Evolutionary conservation across 2,888 invertebrate species (phyloP).

Genomic region (Helleia helle): DNA sequence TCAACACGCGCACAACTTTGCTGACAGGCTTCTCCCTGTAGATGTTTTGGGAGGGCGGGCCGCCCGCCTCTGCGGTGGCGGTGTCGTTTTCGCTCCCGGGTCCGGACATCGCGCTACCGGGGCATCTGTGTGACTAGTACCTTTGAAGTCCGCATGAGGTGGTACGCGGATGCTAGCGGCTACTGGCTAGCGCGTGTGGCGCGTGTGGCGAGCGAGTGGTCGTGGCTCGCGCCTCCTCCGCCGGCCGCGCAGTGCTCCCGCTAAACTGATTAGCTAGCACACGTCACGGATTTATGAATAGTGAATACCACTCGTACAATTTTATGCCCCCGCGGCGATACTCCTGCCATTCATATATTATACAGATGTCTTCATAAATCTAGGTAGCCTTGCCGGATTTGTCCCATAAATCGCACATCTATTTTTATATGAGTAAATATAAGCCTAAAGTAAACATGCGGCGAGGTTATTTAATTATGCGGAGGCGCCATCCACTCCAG

Average conservation of each 20-base stretch:
- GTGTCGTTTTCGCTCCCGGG: slow-evolving; percentile 45
- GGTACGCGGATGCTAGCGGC: no score
- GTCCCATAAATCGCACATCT: background rate
- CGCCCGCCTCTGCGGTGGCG: slow-evolving; percentile 44
- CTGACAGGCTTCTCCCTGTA: slow-evolving; percentile 57
- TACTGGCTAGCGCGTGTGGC: no score
- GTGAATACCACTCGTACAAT: no score
- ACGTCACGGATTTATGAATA: slow-evolving; percentile 57
- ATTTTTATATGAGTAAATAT: background rate
- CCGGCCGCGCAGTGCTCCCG: slow-evolving; percentile 29
- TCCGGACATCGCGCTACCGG: slow-evolving; percentile 55
- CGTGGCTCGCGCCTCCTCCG: slow-evolving; percentile 24
- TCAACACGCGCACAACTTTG: slow-evolving; percentile 77
- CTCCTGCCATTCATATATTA: slow-evolving; percentile 16
- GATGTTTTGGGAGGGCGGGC: slow-evolving; percentile 40
- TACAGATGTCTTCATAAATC: background rate
- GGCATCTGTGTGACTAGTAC: no score
- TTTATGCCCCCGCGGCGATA: slow-evolving; percentile 36
- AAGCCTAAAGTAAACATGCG: slow-evolving; percentile 1
- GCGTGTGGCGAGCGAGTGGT: no score
- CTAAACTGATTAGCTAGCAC: slow-evolving; percentile 53
- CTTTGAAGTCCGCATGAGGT: no score
- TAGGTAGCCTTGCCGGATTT: background rate
- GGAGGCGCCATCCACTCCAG: slow-evolving; percentile 12
- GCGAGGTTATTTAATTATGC: slow-evolving; percentile 19